phyloP scores from a whole-genome alignment of 2,888 invertebrate genomes.

The Phaonia tiefii region DNA sequence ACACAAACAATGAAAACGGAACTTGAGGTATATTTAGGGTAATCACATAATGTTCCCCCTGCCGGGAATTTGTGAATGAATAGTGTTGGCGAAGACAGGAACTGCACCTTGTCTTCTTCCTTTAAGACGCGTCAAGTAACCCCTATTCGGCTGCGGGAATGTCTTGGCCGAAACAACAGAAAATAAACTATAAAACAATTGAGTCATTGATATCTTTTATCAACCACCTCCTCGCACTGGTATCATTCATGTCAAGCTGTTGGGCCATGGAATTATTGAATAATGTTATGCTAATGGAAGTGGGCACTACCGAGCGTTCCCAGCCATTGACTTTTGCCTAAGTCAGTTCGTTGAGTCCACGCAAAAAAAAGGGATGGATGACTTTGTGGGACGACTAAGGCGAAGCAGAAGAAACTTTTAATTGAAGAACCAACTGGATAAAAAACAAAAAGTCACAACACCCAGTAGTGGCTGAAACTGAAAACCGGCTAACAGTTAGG shows the following conservation, averaged over 20 bases:
- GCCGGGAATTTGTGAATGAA: too few relatives aligned
- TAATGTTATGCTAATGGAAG: conserved; percentile 34
- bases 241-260: conserved; percentile 27
- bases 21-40: conserved; percentile 46
- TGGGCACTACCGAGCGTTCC: conserved; percentile 53
- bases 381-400: not conserved
- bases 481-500: conserved; percentile 45
- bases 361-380: conserved; percentile 24
- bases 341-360: conserved; percentile 18
- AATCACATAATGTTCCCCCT: conserved; percentile 41
- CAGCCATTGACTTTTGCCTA: conserved; percentile 65
- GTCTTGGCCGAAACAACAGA: conserved; percentile 51
- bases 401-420: conserved; percentile 58
- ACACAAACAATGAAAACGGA: conserved; percentile 17
- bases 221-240: conserved; percentile 22
- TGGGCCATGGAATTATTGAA: conserved; percentile 61
- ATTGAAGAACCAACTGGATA: conserved; percentile 42
- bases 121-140: conserved; percentile 42
- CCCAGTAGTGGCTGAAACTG: not conserved
- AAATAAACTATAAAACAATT: conserved; percentile 30
- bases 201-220: conserved; percentile 55
- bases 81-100: not conserved
- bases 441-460: not conserved
- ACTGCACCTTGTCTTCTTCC: conserved; percentile 33
- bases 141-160: conserved; percentile 30